A percentile compares a stretch with the other conserved stretches of the same genome.
Conservation (phyloP, 2,113 vertebrate species). For the Formicarius rufipectus region DNA sequence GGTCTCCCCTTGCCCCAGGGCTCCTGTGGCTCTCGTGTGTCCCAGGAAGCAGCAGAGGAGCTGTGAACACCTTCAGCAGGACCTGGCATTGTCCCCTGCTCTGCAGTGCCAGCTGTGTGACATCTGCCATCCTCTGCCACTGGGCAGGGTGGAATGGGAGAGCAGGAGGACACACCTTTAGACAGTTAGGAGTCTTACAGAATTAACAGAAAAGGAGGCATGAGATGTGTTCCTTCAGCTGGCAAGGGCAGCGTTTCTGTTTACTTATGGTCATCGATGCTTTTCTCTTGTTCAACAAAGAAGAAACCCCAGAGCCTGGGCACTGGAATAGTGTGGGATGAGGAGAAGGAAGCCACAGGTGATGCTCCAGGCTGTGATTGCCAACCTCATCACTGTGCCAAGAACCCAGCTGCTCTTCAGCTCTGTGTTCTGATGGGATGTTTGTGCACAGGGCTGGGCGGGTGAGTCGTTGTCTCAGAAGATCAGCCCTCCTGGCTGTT, state of each 20-base stretch:
- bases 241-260: not conserved
- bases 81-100: not conserved
- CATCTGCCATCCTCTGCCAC: not conserved
- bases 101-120: not conserved
- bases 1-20: no score
- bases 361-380: not conserved
- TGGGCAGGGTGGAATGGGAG: not conserved
- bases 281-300: not conserved
- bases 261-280: not conserved
- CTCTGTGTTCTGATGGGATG: not conserved
- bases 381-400: not conserved
- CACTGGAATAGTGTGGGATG: not conserved
- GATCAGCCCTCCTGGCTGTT: not conserved
- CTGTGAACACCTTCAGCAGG: not conserved
- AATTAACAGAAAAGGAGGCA: not conserved
- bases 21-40: no score
- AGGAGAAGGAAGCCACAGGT: not conserved
- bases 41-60: not conserved
- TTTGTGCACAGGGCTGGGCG: not conserved
- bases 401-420: not conserved
- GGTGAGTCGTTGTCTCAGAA: not conserved
- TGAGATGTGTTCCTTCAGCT: not conserved
- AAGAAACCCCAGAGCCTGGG: not conserved
- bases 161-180: not conserved
- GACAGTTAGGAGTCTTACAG: not conserved